Evolutionary conservation across 2,888 invertebrate genomes (phyloP).

Genomic region (Nephrotoma appendiculata): DNA sequence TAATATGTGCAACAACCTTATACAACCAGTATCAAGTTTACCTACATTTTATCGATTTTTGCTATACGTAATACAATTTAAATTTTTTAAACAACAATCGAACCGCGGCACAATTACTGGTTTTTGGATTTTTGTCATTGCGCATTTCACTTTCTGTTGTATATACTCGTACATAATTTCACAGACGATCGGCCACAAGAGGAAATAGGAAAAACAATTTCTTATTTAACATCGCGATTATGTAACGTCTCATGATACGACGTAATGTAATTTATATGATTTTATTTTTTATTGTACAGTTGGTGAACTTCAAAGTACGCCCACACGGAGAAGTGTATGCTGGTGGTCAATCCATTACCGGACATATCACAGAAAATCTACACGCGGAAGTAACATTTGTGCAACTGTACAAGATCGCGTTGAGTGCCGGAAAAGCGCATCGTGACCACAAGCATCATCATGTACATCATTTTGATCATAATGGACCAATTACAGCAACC

Average conservation of each 20-base stretch:
- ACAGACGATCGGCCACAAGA: neutral
- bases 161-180: neutral
- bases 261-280: neutral
- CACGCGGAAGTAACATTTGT: conserved; percentile 59
- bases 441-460: conserved; percentile 80
- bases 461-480: conserved; percentile 63
- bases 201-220: neutral
- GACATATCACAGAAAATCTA: conserved; percentile 24
- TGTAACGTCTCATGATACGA: neutral
- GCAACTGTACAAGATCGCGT: conserved; percentile 63
- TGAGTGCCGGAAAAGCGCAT: conserved; percentile 76
- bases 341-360: conserved; percentile 37
- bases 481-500: conserved; percentile 48
- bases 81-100: neutral
- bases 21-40: neutral
- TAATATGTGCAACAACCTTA: neutral
- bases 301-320: conserved; percentile 62
- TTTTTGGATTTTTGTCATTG: neutral
- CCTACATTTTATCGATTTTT: neutral
- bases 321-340: conserved; percentile 60
- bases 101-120: neutral
- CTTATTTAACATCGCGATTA: neutral
- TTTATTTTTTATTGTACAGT: conserved; percentile 32
- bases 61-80: neutral
- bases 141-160: neutral